Conservation (phyloP, 30 jellyfish, hydroid and myxozoan species). For the Haliclystus octoradiatus region DNA sequence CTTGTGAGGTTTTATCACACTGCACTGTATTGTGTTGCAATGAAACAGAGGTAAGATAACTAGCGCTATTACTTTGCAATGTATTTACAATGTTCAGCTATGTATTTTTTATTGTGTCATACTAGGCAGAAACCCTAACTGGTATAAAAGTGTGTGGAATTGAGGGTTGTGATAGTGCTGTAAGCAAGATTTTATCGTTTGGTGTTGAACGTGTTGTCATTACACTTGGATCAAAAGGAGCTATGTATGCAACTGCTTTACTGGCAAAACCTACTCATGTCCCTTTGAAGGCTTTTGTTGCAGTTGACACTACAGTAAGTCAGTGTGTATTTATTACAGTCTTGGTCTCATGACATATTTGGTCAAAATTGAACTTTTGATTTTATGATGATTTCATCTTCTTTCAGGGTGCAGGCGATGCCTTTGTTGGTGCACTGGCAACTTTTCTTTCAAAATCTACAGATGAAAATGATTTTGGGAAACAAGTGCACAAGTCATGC, state of each 20-base stretch:
- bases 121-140: constrained; percentile 85
- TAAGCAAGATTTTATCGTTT: constrained; percentile 10
- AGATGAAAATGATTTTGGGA: constrained; percentile 14
- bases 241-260: constrained; percentile 41
- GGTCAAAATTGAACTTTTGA: neutral
- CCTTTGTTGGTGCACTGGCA: constrained; percentile 90
- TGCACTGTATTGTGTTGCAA: constrained; percentile 79
- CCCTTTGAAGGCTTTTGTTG: constrained; percentile 23
- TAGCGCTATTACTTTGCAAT: neutral
- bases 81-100: neutral
- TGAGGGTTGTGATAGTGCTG: constrained; percentile 39
- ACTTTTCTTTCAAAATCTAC: constrained; percentile 35
- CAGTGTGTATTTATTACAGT: neutral
- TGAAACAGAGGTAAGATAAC: constrained; percentile 81
- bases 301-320: constrained; percentile 91
- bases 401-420: constrained; percentile 97
- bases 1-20: constrained; percentile 38
- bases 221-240: constrained; percentile 90
- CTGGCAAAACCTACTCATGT: constrained; percentile 21
- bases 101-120: neutral
- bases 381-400: neutral
- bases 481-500: constrained; percentile 44
- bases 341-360: neutral
- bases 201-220: constrained; percentile 67
- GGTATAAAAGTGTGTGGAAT: constrained; percentile 36